Evolutionary conservation across 2,797 vertebrate genomes (phyloP), one percentile per base, ranked within the genome.

Genomic region (Hippoglossus hippoglossus): DNA sequence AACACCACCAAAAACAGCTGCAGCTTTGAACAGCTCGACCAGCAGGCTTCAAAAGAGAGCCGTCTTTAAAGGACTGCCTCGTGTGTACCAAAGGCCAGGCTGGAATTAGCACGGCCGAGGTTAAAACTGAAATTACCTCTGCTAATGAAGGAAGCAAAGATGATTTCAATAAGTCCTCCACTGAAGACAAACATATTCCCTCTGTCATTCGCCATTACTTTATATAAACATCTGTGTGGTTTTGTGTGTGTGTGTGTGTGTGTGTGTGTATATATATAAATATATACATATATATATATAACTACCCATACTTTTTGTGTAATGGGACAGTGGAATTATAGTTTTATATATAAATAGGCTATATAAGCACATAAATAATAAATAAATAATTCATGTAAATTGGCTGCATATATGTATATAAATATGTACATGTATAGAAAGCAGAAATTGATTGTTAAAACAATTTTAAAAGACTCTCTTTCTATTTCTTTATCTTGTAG

Each of bases 1-100:
- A 94, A 94, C 92, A 92, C 85, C 93, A 94, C 89, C 91, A 91
- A 94, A 94, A 94, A 94, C 95, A 95, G 94, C 94, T 95, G 94
- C 93, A 91, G 93, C 94, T 94, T 95, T 95, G 94, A 94, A 95
- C 92, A 86, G 90, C 91, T 90, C 87, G 84, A 94, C 89, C 92
- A 94, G 92, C 91, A 88, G 89, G 94, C 94, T 95, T 95, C 95
- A 95, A 95, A 95, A 85, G 89, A 77, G 3, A 80, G 85, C 88
- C 84, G 75, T 89, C 92, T 94, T 94, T 94, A 94, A 95, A 94
- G 89, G 89, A 84, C 89, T 89, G 91, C 91, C 87, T 92, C 79
- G 68, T 89, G 78, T 83, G 81, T 85, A 92, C 79, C 77, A 93
- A 93, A 92, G 91, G 92, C 93, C 89, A 85, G 82, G 79, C 93